Base-by-base conservation (phyloP, 1,140 invertebrate genomes). In the Drusus annulatus region DNA sequence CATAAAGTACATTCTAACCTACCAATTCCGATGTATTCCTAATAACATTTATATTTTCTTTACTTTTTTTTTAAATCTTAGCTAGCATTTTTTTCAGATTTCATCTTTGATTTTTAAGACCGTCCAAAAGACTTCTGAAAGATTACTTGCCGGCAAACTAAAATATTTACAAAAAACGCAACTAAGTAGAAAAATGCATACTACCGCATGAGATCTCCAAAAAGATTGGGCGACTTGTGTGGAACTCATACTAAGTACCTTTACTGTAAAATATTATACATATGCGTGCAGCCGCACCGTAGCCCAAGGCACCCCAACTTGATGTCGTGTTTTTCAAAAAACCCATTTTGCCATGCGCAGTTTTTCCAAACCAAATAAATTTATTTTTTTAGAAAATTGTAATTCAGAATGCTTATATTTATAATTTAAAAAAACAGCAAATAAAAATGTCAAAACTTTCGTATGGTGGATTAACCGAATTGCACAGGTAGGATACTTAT, bases 281-380 rank as follows among this genome's bases (percentile, higher is more conserved):
- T 60, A 13, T 45, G 3, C 19, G 19, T 36, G 23, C n/a, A 17
- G 31, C 28, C 28, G 15, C 10, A n/a, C 23, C 19, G 63, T 68
- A 68, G 63, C 63, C 63, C 28, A 19, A 68, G 63, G 63, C 63
- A 36, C 63, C 63, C 63, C 63, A 68, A 68, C 23, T 65, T 17
- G 31, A 68, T 36, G 63, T 68, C 63, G 63, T 68, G 63, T 68
- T 68, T 68, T 68, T 68, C 63, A 19, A 36, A 68, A 25, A 45
- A n/a, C 28, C 31, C 36, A 45, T 8, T 45, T 45, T 45, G 36
- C 36, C 8, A 45, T 8, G 36, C 36, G 36, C 36, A 45, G 16
- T 28, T 68, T 68, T 68, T n/a, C 63, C 31, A 0, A 50, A 50
- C 19, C 15, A 4, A 50, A 1, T 56, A 5, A 4, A 60, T 7